Percentiles rank a stretch among this genome's conserved stretches.
phyloP scores from a whole-genome alignment of 2,888 invertebrate genomes.

The Chaitophorus viminalis region DNA sequence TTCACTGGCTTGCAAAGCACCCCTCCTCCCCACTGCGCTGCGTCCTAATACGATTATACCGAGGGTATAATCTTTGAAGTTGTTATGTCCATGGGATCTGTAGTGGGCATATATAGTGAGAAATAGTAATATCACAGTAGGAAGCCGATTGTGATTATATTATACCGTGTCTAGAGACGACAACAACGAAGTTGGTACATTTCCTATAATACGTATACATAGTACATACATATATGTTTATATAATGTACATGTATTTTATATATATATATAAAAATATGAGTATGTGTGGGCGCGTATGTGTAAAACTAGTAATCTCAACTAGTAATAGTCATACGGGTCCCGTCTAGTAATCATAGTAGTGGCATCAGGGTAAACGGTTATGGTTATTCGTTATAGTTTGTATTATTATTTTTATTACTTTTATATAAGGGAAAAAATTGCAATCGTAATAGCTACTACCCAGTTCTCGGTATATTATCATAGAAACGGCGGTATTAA shows the following conservation, averaged over 20 bases:
- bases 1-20: background rate
- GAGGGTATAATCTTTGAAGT: slow-evolving; percentile 1
- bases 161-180: slow-evolving; percentile 30
- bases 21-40: too few relatives aligned
- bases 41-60: background rate
- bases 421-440: slow-evolving; percentile 41
- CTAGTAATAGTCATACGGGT: slow-evolving; percentile 12
- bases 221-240: background rate
- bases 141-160: slow-evolving; percentile 27
- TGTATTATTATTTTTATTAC: slow-evolving; percentile 51
- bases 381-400: slow-evolving; percentile 47
- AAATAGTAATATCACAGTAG: slow-evolving; percentile 37
- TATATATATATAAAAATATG: too few relatives aligned
- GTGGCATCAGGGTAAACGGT: slow-evolving; percentile 19
- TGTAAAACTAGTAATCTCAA: background rate
- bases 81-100: slow-evolving; percentile 14
- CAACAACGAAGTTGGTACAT: slow-evolving; percentile 11
- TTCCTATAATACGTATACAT: slow-evolving; percentile 23
- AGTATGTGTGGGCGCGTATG: background rate
- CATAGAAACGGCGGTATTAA: slow-evolving; percentile 35
- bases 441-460: slow-evolving; percentile 34
- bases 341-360: slow-evolving; percentile 22
- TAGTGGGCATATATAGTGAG: background rate
- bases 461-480: slow-evolving; percentile 31
- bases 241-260: background rate